phyloP scores from a whole-genome alignment of 2,113 vertebrate genomes.

The Aramus guarauna region DNA sequence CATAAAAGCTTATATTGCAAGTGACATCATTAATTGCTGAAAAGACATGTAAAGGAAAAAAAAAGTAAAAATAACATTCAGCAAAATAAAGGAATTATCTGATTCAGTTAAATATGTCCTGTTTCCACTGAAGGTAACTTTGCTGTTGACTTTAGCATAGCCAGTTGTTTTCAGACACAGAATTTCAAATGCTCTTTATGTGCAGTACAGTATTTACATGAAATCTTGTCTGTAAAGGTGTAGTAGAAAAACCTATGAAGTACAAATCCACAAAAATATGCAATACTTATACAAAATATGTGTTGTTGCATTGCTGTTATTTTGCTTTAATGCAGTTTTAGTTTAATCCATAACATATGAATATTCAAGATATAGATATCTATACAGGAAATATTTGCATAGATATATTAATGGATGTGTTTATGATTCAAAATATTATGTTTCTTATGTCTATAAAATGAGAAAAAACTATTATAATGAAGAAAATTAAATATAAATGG shows the following conservation, averaged over 20 bases:
- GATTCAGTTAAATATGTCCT: neutral
- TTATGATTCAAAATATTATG: neutral
- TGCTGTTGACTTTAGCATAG: neutral
- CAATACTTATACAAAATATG: neutral
- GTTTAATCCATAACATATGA: neutral
- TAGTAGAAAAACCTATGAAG: neutral
- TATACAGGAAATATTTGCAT: neutral
- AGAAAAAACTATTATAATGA: neutral
- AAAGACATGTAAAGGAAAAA: neutral
- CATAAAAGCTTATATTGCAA: neutral
- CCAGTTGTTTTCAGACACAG: neutral
- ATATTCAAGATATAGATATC: neutral
- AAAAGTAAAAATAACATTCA: neutral
- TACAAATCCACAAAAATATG: neutral
- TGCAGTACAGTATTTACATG: neutral
- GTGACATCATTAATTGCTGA: neutral
- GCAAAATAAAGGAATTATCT: neutral
- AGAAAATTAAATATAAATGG: neutral
- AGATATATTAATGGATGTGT: neutral
- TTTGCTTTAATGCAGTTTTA: neutral
- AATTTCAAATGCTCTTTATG: neutral
- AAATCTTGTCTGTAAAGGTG: neutral
- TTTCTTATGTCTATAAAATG: neutral
- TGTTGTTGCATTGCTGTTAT: neutral
- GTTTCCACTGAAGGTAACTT: neutral